Conservation (phyloP, 2,113 vertebrate genomes). For the Chlamydotis undulata region DNA sequence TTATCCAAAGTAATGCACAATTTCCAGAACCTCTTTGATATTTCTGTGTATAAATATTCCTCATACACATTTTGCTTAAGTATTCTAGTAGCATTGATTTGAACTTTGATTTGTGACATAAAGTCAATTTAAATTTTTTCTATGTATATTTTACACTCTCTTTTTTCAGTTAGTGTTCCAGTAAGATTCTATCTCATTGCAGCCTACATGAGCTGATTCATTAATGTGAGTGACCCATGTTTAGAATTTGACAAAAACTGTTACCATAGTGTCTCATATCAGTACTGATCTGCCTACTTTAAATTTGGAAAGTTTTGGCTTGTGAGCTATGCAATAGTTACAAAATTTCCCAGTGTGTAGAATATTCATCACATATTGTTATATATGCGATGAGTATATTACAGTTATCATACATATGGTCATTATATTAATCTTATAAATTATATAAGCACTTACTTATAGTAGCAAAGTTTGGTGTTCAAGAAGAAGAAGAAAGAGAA, state of each 20-base stretch:
- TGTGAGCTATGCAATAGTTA: too few species aligned
- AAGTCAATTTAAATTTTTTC: not conserved
- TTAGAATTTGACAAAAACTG: not conserved
- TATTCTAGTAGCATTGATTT: not conserved
- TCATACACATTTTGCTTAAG: not conserved
- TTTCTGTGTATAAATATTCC: not conserved
- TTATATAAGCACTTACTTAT: not conserved
- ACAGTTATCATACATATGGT: not conserved
- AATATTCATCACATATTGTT: not conserved
- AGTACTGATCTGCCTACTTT: not conserved
- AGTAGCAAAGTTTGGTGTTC: not conserved
- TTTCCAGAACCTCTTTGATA: not conserved
- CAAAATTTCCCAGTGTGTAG: not conserved
- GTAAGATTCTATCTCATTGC: not conserved
- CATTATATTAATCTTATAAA: not conserved
- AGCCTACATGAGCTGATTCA: not conserved
- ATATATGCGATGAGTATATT: not conserved
- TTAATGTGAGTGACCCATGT: fast-evolving
- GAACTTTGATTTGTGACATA: not conserved
- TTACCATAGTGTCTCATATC: not conserved
- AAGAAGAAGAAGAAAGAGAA: not conserved
- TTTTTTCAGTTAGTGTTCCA: not conserved
- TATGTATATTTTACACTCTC: not conserved
- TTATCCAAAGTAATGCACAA: not conserved
- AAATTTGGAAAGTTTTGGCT: too few species aligned